These are phyloP conservation scores for Rhinophrynus dorsalis DNA, from an alignment of 2,797 vertebrate species.

Conservation along the genomic window DNA sequence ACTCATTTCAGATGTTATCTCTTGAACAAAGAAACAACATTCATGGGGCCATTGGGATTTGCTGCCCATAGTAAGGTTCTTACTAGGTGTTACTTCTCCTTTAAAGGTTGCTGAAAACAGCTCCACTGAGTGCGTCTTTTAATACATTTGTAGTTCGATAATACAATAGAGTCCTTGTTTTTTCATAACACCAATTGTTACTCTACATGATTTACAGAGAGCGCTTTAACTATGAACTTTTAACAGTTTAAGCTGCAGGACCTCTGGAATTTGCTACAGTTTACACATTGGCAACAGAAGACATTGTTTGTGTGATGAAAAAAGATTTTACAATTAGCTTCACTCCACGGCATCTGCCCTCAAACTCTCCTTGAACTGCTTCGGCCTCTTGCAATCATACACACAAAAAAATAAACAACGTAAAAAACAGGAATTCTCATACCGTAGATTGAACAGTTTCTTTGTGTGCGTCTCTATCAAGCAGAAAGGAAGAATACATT, in stretches of 20 bases:
- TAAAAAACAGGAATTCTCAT: constrained; percentile 38
- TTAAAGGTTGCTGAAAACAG: too few species aligned
- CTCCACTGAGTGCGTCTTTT: too few species aligned
- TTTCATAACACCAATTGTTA: too few species aligned
- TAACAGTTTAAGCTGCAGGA: constrained; percentile 14
- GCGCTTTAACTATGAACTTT: constrained; percentile 26
- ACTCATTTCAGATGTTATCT: too few species aligned
- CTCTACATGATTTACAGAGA: neutral
- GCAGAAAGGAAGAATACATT: constrained; percentile 13
- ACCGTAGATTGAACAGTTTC: constrained; percentile 3
- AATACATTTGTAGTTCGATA: too few species aligned
- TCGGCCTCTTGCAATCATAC: neutral
- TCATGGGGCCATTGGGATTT: too few species aligned
- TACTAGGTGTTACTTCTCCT: too few species aligned
- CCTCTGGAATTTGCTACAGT: constrained; percentile 39
- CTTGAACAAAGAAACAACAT: too few species aligned
- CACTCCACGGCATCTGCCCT: constrained; percentile 48
- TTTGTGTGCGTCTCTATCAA: constrained; percentile 6
- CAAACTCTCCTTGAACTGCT: constrained; percentile 52
- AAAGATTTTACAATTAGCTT: constrained; percentile 53
- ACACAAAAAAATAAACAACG: constrained; percentile 5
- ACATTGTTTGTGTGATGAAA: constrained; percentile 53
- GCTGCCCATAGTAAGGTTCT: too few species aligned
- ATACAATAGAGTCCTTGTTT: too few species aligned
- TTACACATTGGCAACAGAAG: constrained; percentile 32